A percentile compares a stretch with the other conserved stretches of the same genome.
These are phyloP conservation scores for Plectropomus leopardus DNA, from an alignment of 2,113 vertebrate species.

Conservation along the genomic window DNA sequence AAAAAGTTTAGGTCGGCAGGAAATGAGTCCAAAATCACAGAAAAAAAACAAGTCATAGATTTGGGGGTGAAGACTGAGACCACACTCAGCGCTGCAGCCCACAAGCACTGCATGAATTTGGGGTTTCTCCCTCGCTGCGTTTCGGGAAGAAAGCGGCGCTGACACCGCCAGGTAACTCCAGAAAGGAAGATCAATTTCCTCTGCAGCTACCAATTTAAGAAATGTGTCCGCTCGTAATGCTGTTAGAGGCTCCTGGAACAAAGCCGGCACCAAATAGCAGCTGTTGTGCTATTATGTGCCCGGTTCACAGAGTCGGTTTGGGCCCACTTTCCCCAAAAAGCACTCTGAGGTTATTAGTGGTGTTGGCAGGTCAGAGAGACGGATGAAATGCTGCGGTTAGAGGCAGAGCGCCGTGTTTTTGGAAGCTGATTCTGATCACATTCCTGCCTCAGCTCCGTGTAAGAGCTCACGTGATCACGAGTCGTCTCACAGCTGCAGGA, in stretches of 20 bases:
- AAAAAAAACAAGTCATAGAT: background rate
- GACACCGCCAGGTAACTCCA: slow-evolving; percentile 19
- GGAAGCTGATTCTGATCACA: slow-evolving; percentile 4
- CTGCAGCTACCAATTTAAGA: slow-evolving; percentile 45
- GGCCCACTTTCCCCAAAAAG: slow-evolving; percentile 27
- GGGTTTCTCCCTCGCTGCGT: background rate
- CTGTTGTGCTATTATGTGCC: slow-evolving; percentile 58
- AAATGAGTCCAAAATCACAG: background rate
- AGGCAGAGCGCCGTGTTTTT: background rate
- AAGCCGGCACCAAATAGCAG: slow-evolving; percentile 31
- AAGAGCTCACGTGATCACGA: background rate
- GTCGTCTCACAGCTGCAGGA: background rate
- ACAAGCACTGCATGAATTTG: background rate
- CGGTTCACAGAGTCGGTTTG: slow-evolving; percentile 5
- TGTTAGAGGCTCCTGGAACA: slow-evolving; percentile 32
- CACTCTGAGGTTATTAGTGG: slow-evolving; percentile 35
- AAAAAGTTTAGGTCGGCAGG: background rate
- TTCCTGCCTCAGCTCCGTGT: background rate
- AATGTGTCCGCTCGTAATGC: slow-evolving; percentile 32
- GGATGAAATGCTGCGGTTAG: background rate
- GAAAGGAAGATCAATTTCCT: slow-evolving; percentile 37
- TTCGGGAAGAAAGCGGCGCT: background rate
- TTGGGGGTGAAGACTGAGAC: background rate
- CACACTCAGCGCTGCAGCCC: slow-evolving; percentile 1
- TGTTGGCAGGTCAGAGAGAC: slow-evolving; percentile 32